Percentiles rank a stretch among this genome's conserved stretches.
phyloP scores from a whole-genome alignment of 2,888 invertebrate genomes.

The Drosophila melanosoma region DNA sequence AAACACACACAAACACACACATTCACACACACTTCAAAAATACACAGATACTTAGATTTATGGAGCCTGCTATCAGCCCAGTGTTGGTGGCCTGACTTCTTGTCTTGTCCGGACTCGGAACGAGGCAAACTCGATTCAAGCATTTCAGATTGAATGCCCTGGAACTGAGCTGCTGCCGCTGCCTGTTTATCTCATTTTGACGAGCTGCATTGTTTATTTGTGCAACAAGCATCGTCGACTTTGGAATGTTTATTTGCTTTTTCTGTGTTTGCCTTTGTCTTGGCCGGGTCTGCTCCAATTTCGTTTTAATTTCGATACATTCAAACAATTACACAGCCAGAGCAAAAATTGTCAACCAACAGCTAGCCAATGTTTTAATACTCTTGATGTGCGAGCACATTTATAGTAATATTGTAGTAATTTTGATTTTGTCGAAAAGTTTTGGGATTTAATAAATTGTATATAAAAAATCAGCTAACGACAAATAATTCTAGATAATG shows the following conservation, averaged over 20 bases:
- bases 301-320: constrained; percentile 54
- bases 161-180: constrained; percentile 26
- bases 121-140: constrained; percentile 9
- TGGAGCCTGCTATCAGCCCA: constrained; percentile 22
- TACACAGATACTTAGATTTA: constrained; percentile 18
- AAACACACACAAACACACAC: background rate
- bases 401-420: too few relatives aligned
- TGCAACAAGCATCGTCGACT: constrained; percentile 62
- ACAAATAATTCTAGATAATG: background rate
- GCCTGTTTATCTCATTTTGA: constrained; percentile 60
- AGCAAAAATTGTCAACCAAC: constrained; percentile 2
- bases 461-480: background rate
- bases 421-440: background rate
- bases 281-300: constrained; percentile 50
- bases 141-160: constrained; percentile 31
- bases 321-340: constrained; percentile 8
- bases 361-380: constrained; percentile 1
- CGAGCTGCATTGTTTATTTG: constrained; percentile 54
- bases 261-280: constrained; percentile 8
- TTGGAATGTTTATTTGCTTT: constrained; percentile 65
- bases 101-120: constrained; percentile 20
- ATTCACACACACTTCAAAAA: background rate
- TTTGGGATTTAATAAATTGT: background rate
- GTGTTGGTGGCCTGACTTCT: constrained; percentile 17
- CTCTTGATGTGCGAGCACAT: background rate